A percentile compares a stretch with the other conserved stretches of the same genome.
phyloP scores from a whole-genome alignment of 2,113 vertebrate genomes.

The Neofelis nebulosa region DNA sequence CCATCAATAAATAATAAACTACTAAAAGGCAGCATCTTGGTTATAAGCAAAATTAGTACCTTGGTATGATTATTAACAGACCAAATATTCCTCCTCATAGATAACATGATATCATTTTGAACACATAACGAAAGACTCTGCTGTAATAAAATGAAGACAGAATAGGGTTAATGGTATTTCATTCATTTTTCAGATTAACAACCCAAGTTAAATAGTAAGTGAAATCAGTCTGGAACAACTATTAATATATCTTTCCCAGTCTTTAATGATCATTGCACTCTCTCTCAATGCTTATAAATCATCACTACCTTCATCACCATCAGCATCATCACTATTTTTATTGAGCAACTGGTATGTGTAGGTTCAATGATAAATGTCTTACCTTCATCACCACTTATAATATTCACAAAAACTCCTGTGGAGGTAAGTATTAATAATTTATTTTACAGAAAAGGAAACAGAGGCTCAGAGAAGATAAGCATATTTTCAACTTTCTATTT shows the following conservation, averaged over 20 bases:
- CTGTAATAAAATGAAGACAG: conserved; percentile 12
- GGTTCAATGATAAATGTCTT: neutral
- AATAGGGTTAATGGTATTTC: neutral
- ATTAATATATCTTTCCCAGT: neutral
- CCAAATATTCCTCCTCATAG: neutral
- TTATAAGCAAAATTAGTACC: neutral
- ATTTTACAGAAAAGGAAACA: conserved; percentile 6
- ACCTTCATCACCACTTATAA: neutral
- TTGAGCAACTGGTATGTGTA: neutral
- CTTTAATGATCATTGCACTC: neutral
- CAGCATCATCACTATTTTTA: neutral
- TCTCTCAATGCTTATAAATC: neutral
- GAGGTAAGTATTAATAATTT: neutral
- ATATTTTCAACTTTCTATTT: neutral
- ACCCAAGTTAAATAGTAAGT: neutral
- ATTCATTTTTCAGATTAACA: neutral
- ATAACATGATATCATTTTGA: conserved; percentile 1
- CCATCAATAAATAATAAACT: neutral
- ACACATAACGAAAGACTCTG: neutral
- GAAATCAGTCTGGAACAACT: neutral
- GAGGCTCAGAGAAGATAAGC: neutral
- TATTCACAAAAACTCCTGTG: neutral
- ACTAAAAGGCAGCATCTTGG: neutral
- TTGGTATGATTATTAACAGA: neutral
- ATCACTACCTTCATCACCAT: neutral